phyloP scores from a whole-genome alignment of 2,113 vertebrate species.

The Corydoras maculifer region DNA sequence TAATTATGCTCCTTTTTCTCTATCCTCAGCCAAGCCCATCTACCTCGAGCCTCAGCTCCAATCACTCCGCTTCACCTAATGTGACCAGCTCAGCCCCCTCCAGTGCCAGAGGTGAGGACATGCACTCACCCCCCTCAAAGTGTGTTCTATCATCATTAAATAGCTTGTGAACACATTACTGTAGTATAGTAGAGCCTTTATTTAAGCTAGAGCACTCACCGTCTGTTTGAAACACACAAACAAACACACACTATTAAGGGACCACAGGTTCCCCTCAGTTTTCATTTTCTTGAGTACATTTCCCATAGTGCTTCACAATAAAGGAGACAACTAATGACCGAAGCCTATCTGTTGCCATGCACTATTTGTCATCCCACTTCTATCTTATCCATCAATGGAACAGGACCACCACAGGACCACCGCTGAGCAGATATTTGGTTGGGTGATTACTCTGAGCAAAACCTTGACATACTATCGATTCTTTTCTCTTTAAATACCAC shows the following conservation, averaged over 20 bases:
- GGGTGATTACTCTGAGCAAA: no score
- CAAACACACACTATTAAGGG: not conserved
- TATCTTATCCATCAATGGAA: not conserved
- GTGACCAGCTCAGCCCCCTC: slow-evolving; percentile 96
- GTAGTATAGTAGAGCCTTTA: not conserved
- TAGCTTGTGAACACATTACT: not conserved
- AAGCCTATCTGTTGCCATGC: not conserved
- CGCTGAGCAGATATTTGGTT: no score
- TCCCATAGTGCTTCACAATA: no score
- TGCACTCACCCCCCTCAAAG: not conserved
- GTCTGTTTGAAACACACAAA: not conserved
- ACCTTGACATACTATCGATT: no score
- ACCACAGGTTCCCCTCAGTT: no score
- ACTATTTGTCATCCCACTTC: slow-evolving; percentile 41
- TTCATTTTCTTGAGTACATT: no score
- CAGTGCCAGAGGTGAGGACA: slow-evolving; percentile 86
- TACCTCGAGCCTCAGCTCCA: slow-evolving; percentile 98
- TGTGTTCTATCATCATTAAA: slow-evolving; percentile 3
- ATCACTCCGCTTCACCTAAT: slow-evolving; percentile 95
- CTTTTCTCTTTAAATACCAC: no score
- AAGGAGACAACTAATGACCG: not conserved
- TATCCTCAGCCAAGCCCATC: slow-evolving; percentile 86
- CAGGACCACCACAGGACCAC: not conserved
- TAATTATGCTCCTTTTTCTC: not conserved
- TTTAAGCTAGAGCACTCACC: slow-evolving; percentile 1